phyloP scores from a whole-genome alignment of 1,140 invertebrate genomes.

The Leucophenga varia region DNA sequence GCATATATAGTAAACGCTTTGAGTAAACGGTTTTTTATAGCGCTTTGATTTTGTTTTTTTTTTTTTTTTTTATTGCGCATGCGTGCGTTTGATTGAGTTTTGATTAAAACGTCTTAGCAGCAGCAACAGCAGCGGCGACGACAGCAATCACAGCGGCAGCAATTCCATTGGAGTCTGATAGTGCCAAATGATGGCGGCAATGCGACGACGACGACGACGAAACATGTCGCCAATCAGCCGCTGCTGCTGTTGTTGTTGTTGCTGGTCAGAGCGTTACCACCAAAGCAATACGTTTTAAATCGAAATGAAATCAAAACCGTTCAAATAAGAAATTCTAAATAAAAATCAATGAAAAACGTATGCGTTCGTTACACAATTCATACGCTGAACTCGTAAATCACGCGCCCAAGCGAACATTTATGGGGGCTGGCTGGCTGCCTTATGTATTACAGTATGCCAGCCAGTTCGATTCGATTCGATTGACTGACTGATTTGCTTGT shows the following conservation, averaged over 20 bases:
- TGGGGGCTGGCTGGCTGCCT: too few species aligned
- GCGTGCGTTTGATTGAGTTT: constrained; percentile 56
- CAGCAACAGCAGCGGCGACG: constrained; percentile 26
- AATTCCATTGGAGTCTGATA: too few species aligned
- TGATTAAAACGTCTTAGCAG: constrained; percentile 51
- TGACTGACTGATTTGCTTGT: too few species aligned
- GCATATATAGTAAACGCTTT: too few species aligned
- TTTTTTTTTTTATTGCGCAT: constrained; percentile 51
- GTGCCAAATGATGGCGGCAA: constrained; percentile 8
- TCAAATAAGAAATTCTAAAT: constrained; percentile 37
- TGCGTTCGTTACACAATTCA: constrained; percentile 53
- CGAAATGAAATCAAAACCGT: too few species aligned
- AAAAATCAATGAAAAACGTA: constrained; percentile 49
- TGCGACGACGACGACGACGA: neutral
- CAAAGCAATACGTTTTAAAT: constrained; percentile 43
- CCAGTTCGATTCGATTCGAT: too few species aligned
- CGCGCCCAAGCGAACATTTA: too few species aligned
- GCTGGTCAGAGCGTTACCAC: constrained; percentile 21
- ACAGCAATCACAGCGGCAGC: constrained; percentile 23
- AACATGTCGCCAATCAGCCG: constrained; percentile 1
- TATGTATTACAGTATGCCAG: too few species aligned
- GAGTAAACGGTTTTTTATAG: too few species aligned
- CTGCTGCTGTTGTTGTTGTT: constrained; percentile 10
- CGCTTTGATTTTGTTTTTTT: constrained; percentile 44
- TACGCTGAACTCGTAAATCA: constrained; percentile 53